phyloP scores from a whole-genome alignment of 2,888 invertebrate genomes.

The Ectropis crepuscularia region DNA sequence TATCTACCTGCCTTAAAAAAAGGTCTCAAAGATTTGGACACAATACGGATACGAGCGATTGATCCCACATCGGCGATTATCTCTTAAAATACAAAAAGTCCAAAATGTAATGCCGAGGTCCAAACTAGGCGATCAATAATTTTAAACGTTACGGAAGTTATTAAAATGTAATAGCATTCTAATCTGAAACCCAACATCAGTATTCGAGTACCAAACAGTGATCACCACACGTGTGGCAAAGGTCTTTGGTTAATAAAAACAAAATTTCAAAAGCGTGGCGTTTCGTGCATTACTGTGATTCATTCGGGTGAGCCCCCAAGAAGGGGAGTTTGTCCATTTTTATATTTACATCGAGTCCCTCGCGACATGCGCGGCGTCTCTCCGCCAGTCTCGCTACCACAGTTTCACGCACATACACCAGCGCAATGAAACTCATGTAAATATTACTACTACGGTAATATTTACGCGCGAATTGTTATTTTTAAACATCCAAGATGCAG shows the following conservation, averaged over 20 bases:
- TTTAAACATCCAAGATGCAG: slow-evolving; percentile 63
- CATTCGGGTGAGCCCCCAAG: slow-evolving; percentile 78
- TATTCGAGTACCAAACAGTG: slow-evolving; percentile 34
- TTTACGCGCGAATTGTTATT: slow-evolving; percentile 75
- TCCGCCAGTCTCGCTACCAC: slow-evolving; percentile 80
- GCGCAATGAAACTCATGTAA: slow-evolving; percentile 78
- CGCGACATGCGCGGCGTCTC: slow-evolving; percentile 82
- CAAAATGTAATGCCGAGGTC: slow-evolving; percentile 67
- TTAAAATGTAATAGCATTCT: slow-evolving; percentile 58
- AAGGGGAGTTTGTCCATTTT: slow-evolving; percentile 84
- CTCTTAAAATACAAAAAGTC: slow-evolving; percentile 47
- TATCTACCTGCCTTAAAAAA: slow-evolving; percentile 73
- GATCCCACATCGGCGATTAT: slow-evolving; percentile 70
- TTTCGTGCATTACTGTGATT: slow-evolving; percentile 76
- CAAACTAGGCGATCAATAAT: slow-evolving; percentile 79
- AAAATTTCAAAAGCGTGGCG: slow-evolving; percentile 54
- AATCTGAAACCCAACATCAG: slow-evolving; percentile 18
- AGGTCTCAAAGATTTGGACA: slow-evolving; percentile 64
- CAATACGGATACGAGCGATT: slow-evolving; percentile 66
- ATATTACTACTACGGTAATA: slow-evolving; percentile 79
- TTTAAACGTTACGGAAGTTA: slow-evolving; percentile 73
- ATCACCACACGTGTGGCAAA: slow-evolving; percentile 43
- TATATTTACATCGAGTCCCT: slow-evolving; percentile 83
- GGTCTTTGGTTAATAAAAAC: slow-evolving; percentile 56
- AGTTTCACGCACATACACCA: slow-evolving; percentile 81